Conservation (phyloP, 2,797 vertebrate species). For the Acestrorhynchus altus region DNA sequence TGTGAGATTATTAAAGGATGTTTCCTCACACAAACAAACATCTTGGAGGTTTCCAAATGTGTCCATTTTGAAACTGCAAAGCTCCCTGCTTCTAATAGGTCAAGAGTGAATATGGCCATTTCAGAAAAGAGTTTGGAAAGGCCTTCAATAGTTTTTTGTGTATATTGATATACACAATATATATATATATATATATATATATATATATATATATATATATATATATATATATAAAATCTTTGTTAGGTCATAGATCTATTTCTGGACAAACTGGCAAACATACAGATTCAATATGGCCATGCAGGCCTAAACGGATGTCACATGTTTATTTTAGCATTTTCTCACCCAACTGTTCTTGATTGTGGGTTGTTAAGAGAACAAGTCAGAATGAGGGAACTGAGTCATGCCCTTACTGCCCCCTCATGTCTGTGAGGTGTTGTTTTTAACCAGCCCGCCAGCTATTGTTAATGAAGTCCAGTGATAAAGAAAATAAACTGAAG, state of each 20-base stretch:
- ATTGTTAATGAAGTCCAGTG: neutral
- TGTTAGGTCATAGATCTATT: no score
- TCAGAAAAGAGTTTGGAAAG: neutral
- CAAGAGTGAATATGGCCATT: neutral
- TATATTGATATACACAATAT: no score
- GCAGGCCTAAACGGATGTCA: neutral
- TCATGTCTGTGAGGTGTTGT: conserved; percentile 1
- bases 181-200: no score
- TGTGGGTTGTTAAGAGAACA: conserved; percentile 18
- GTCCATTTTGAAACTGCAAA: conserved; percentile 1
- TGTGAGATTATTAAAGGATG: neutral
- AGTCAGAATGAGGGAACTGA: conserved; percentile 15
- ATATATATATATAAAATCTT: no score
- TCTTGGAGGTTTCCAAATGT: neutral
- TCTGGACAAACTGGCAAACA: neutral
- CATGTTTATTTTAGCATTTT: conserved; percentile 17
- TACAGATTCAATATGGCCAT: neutral
- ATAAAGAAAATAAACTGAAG: neutral
- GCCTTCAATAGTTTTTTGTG: neutral
- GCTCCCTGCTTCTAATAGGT: neutral
- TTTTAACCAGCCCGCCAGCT: conserved; percentile 4
- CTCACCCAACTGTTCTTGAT: neutral
- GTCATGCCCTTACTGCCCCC: conserved; percentile 31
- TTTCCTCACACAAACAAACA: neutral
- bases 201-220: no score